A percentile compares a stretch with the other conserved stretches of the same genome.
Conservation (phyloP, 2,113 vertebrate genomes). For the Channa argus region DNA sequence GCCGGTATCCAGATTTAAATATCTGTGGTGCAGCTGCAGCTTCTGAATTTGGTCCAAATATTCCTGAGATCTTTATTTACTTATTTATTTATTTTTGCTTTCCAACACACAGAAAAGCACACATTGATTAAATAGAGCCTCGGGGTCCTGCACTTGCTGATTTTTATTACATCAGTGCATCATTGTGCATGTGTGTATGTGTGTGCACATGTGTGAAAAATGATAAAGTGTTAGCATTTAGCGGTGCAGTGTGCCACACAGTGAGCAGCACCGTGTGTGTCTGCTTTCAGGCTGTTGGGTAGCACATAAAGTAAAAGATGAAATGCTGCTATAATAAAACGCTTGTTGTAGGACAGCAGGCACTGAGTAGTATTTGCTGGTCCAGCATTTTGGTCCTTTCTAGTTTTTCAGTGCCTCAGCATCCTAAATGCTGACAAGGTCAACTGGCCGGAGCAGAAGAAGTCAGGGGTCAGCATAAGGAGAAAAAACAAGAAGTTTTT, state of each 20-base stretch:
- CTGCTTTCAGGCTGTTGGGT: slow-evolving; percentile 25
- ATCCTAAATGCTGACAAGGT: slow-evolving; percentile 66
- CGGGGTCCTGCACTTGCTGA: slow-evolving; percentile 39
- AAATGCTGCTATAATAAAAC: slow-evolving; percentile 28
- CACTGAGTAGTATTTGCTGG: slow-evolving; percentile 46
- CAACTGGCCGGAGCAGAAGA: slow-evolving; percentile 29
- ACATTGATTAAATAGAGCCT: slow-evolving; percentile 54
- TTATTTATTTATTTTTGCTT: too few relatives aligned
- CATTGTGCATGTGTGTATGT: slow-evolving; percentile 40
- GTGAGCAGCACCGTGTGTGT: slow-evolving; percentile 10
- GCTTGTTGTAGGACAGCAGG: slow-evolving; percentile 10
- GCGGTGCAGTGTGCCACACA: slow-evolving; percentile 18
- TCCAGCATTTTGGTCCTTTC: slow-evolving; percentile 64
- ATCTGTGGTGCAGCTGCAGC: not conserved
- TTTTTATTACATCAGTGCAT: slow-evolving; percentile 64
- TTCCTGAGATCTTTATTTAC: not conserved
- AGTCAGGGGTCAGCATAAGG: slow-evolving; percentile 45
- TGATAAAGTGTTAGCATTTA: slow-evolving; percentile 61
- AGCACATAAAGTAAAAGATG: slow-evolving; percentile 16
- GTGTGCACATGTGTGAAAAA: slow-evolving; percentile 28
- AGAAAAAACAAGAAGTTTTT: slow-evolving; percentile 6
- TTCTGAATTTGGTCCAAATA: too few relatives aligned
- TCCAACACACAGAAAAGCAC: slow-evolving; percentile 1
- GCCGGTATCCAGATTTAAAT: too few relatives aligned
- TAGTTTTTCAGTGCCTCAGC: slow-evolving; percentile 73